phyloP scores from a whole-genome alignment of 2,888 invertebrate genomes.

The Elegia similella region DNA sequence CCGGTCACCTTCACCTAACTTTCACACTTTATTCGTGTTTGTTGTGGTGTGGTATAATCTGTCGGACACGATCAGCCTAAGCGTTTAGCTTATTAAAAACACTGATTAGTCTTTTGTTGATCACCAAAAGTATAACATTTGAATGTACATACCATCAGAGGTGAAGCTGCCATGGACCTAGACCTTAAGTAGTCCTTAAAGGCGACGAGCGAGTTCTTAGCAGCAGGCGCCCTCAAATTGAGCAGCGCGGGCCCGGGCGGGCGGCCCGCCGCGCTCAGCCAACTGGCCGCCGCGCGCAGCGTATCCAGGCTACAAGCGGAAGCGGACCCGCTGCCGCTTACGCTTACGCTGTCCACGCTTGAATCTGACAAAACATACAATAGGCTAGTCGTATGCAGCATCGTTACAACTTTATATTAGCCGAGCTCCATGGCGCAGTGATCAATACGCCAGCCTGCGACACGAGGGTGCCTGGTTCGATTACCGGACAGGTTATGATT shows the following conservation, averaged over 20 bases:
- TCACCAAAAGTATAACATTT: not conserved
- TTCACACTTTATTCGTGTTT: too few species aligned
- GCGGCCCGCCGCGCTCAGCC: slow-evolving; percentile 86
- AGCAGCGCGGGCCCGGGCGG: slow-evolving; percentile 54
- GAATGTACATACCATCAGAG: slow-evolving; percentile 78
- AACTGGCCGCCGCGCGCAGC: slow-evolving; percentile 89
- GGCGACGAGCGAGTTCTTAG: slow-evolving; percentile 87
- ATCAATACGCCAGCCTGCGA: too few species aligned
- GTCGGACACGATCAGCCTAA: too few species aligned
- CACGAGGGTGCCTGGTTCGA: too few species aligned
- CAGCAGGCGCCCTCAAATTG: slow-evolving; percentile 86
- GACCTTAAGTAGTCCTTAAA: slow-evolving; percentile 91
- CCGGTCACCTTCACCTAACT: too few species aligned
- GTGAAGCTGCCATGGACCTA: slow-evolving; percentile 88
- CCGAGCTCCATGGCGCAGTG: too few species aligned
- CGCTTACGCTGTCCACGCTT: slow-evolving; percentile 70
- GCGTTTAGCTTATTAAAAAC: too few species aligned
- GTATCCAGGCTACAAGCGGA: slow-evolving; percentile 83
- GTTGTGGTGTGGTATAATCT: too few species aligned
- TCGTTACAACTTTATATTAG: too few species aligned
- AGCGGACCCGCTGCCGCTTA: slow-evolving; percentile 34
- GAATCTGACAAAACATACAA: slow-evolving; percentile 57
- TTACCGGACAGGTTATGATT: too few species aligned
- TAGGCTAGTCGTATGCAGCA: too few species aligned
- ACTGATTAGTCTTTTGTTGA: too few species aligned